Conservation (phyloP, 2,797 vertebrate genomes). For the Myotis pilosus region DNA sequence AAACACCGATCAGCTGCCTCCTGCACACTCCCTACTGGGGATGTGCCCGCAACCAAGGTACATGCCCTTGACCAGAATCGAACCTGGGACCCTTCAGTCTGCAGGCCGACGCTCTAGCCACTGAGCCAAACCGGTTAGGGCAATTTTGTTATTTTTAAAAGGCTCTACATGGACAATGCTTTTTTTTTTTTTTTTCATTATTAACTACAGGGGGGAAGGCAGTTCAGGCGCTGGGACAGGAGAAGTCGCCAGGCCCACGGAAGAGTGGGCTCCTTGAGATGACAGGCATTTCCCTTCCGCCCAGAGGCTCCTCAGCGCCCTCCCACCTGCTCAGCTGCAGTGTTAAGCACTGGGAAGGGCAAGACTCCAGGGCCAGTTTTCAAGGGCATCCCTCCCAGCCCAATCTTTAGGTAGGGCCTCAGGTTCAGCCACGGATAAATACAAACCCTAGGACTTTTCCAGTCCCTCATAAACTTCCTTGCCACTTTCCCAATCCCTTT, state of each 20-base stretch:
- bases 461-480: not conserved
- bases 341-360: not conserved
- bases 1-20: too few species aligned
- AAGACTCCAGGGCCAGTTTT: not conserved
- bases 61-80: too few species aligned
- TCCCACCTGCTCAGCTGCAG: not conserved
- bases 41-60: too few species aligned
- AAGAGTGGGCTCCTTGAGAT: not conserved
- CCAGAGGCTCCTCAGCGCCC: not conserved
- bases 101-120: too few species aligned
- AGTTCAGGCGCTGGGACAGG: not conserved
- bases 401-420: not conserved
- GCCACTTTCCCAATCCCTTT: not conserved
- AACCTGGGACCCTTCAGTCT: too few species aligned
- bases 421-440: not conserved
- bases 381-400: not conserved
- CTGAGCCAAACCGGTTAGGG: too few species aligned
- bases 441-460: not conserved
- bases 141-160: conserved; percentile 27
- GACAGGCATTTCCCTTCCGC: not conserved
- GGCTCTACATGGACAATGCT: not conserved
- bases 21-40: too few species aligned
- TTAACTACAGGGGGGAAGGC: not conserved
- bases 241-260: not conserved
- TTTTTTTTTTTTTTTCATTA: not conserved